Evolutionary conservation across 2,113 vertebrate species (phyloP).

Genomic region (Patagioenas fasciata): DNA sequence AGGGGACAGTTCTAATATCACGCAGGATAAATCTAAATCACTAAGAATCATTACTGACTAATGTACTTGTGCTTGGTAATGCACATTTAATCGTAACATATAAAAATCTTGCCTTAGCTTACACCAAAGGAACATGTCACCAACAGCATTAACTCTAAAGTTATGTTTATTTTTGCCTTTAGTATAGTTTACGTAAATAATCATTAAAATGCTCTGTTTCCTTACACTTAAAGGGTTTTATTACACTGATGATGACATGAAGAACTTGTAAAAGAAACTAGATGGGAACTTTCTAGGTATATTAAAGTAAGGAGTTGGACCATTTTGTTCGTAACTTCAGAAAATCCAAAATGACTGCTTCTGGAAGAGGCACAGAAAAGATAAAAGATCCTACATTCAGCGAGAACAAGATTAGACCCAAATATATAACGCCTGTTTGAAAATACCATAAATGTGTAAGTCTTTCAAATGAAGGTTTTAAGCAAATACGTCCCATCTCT

Average conservation of each 20-base stretch:
- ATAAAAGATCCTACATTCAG: not conserved
- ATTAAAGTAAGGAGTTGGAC: not conserved
- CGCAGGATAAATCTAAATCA: constrained; percentile 58
- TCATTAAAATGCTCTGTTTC: not conserved
- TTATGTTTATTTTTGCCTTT: not conserved
- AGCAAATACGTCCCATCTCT: not conserved
- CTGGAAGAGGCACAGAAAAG: not conserved
- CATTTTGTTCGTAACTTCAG: not conserved
- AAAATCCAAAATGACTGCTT: not conserved
- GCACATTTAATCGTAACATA: constrained; percentile 3
- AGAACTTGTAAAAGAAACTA: not conserved
- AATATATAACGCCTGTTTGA: rapidly evolving
- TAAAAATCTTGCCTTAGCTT: not conserved
- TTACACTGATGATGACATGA: not conserved
- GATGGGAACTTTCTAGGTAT: not conserved
- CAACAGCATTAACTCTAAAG: not conserved
- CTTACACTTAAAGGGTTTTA: not conserved
- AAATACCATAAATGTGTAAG: rapidly evolving
- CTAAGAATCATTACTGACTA: constrained; percentile 26
- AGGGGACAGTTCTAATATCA: constrained; percentile 18
- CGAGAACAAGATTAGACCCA: not conserved
- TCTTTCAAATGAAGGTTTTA: not conserved
- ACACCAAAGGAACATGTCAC: not conserved
- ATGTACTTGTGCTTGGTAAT: constrained; percentile 28
- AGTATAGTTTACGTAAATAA: not conserved